Evolutionary conservation across 2,797 vertebrate genomes (phyloP).

Genomic region (Phataginus tetradactyla): DNA sequence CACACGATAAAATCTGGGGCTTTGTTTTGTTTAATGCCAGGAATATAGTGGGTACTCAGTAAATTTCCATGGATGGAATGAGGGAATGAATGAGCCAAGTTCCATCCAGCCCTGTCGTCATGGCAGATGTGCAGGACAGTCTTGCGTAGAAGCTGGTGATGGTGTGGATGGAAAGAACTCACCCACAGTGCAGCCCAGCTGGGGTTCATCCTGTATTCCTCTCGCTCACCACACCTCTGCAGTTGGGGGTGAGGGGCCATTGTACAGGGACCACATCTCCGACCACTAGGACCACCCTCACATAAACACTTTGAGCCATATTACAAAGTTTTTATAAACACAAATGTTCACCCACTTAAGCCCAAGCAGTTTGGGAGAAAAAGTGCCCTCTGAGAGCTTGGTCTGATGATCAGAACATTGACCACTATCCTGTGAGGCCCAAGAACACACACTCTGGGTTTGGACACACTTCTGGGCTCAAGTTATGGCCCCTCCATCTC

Average conservation of each 20-base stretch:
- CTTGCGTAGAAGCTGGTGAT: background rate
- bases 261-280: background rate
- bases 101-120: too few relatives aligned
- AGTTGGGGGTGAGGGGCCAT: fast-evolving
- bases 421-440: background rate
- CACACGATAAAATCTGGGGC: background rate
- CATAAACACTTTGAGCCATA: background rate
- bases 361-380: background rate
- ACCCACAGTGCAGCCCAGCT: background rate
- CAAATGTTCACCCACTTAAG: background rate
- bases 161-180: background rate
- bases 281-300: background rate
- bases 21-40: background rate
- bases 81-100: background rate
- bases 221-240: background rate
- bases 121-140: background rate
- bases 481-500: background rate
- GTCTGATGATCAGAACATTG: too few relatives aligned
- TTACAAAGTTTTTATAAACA: background rate
- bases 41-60: background rate
- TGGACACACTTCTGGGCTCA: background rate
- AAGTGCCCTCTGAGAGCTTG: background rate
- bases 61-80: background rate
- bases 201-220: background rate
- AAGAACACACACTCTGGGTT: background rate